A percentile compares a stretch with the other conserved stretches of the same genome.
These are phyloP conservation scores for Danionella dracula DNA, from an alignment of 2,797 vertebrate species.

Conservation along the genomic window DNA sequence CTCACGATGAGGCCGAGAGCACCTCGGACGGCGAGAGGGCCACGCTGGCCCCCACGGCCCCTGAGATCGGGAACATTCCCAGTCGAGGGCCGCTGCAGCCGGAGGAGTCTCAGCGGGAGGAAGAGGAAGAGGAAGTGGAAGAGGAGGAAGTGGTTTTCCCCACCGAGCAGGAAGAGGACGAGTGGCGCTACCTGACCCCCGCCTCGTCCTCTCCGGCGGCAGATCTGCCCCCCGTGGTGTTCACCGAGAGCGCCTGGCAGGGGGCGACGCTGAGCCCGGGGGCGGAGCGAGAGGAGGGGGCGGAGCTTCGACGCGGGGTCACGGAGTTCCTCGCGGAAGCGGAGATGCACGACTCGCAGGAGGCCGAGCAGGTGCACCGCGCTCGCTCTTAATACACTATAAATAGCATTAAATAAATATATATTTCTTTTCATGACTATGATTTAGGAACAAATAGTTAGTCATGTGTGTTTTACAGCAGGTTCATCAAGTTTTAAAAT, in stretches of 20 bases:
- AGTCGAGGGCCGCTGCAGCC: slow-evolving; percentile 38
- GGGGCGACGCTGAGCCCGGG: slow-evolving; percentile 42
- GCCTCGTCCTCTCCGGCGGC: slow-evolving; percentile 45
- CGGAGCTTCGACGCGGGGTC: slow-evolving; percentile 50
- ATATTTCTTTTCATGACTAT: too few species aligned
- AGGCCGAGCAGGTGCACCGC: slow-evolving; percentile 77
- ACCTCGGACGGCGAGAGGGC: slow-evolving; percentile 20
- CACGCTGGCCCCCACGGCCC: slow-evolving; percentile 25
- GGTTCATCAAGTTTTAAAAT: too few species aligned
- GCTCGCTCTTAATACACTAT: too few species aligned
- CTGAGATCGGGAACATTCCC: slow-evolving; percentile 36
- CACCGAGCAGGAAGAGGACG: slow-evolving; percentile 33
- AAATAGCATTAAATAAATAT: too few species aligned
- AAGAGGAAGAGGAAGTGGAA: slow-evolving; percentile 10
- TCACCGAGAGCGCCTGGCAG: slow-evolving; percentile 57
- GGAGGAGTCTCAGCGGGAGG: neutral
- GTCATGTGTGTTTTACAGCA: too few species aligned
- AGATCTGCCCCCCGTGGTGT: slow-evolving; percentile 41
- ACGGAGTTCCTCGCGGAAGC: slow-evolving; percentile 51
- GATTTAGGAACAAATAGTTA: too few species aligned
- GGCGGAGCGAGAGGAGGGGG: slow-evolving; percentile 44
- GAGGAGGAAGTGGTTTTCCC: slow-evolving; percentile 26
- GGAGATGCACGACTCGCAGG: slow-evolving; percentile 60
- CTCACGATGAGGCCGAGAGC: neutral
- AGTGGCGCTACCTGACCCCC: slow-evolving; percentile 41